Evolutionary conservation across 2,888 invertebrate genomes (phyloP).

Genomic region (Polylopha cassiicola): DNA sequence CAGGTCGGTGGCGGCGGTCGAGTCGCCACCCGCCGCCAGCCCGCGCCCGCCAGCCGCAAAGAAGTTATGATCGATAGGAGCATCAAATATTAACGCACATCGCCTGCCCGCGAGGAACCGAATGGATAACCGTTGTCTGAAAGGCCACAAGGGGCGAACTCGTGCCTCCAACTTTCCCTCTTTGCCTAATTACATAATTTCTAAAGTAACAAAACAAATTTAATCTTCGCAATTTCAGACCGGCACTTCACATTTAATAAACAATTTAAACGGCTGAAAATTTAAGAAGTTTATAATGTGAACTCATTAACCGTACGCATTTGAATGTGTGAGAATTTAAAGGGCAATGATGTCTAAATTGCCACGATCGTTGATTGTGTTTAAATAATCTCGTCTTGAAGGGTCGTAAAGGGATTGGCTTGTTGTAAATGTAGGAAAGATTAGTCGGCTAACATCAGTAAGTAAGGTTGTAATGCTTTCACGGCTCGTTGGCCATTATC

Average conservation of each 20-base stretch:
- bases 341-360: no score
- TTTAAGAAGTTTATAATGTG: no score
- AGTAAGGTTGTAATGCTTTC: slow-evolving; percentile 47
- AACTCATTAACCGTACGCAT: no score
- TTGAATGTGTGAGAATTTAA: no score
- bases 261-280: no score
- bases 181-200: slow-evolving; percentile 50
- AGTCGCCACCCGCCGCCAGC: slow-evolving; percentile 9
- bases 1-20: slow-evolving; percentile 1
- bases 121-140: slow-evolving; percentile 66
- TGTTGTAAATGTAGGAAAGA: slow-evolving; percentile 34
- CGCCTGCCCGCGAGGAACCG: slow-evolving; percentile 56
- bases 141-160: slow-evolving; percentile 60
- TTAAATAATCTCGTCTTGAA: neutral
- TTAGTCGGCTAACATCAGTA: slow-evolving; percentile 38
- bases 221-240: slow-evolving; percentile 12
- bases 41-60: slow-evolving; percentile 41
- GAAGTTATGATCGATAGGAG: slow-evolving; percentile 72
- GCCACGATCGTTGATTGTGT: neutral
- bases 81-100: slow-evolving; percentile 70
- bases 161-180: slow-evolving; percentile 41
- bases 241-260: neutral
- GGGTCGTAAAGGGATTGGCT: neutral
- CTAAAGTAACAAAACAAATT: slow-evolving; percentile 32
- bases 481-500: slow-evolving; percentile 47